Base-by-base conservation (phyloP, 1,140 invertebrate genomes). In the Spodoptera frugiperda region DNA sequence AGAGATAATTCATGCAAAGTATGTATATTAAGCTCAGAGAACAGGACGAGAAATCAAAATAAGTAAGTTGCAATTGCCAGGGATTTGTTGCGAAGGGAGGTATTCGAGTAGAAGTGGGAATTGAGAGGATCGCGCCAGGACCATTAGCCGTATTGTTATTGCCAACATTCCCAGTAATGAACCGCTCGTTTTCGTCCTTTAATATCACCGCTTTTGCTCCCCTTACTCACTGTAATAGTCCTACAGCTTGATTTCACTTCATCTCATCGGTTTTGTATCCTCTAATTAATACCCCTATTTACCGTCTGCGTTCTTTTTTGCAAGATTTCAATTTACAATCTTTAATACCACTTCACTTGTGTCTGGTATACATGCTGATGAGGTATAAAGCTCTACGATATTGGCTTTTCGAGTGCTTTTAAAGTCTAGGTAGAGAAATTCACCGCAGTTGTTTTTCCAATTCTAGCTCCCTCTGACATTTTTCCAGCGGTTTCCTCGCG, bases 61-160 rank as follows among this genome's bases (percentile, higher is more conserved):
- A 72, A 67, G 65, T 77, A 55, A 57, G 44, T 72, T 46, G 77
- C 67, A 78, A 78, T 73, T 81, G 55, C 81, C 51, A 61, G 76
- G 84, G 84, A 90, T 90, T 91, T 89, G 88, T 76, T 76, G 72
- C 57, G 21, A 65, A 82, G 77, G 82, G 87, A 86, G 81, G 84
- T 88, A 89, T 89, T 88, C 86, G 83, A 85, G 76, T 81, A 82
- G 83, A 88, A 86, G 80, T 82, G 86, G 84, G 87, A 89, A 85
- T 89, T 84, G 85, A 89, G 87, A 85, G 79, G 85, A 90, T 91
- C 86, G 89, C 85, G 73, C 74, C 81, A 84, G 83, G 82, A 81
- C 89, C 91, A 93, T 94, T 94, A 94, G 89, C 87, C 87, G 91
- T 94, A 94, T 94, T 94, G 93, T 94, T 94, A 94, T 94, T 92